A percentile compares a stretch with the other conserved stretches of the same genome.
phyloP scores from a whole-genome alignment of 1,140 invertebrate genomes.

The Papilio polyxenes region DNA sequence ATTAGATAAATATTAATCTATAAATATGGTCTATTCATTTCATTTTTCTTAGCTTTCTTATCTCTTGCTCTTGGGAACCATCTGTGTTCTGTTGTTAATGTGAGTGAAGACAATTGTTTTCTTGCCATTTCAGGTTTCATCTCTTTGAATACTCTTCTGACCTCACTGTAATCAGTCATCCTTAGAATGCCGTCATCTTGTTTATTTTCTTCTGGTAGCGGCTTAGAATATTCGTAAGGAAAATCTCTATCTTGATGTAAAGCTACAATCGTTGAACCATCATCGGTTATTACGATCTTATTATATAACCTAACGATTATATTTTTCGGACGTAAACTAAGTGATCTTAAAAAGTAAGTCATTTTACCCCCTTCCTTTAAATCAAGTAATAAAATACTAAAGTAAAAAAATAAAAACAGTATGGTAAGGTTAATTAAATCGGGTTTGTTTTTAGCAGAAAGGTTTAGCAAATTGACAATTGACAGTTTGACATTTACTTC shows the following conservation, averaged over 20 bases:
- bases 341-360: conserved; percentile 52
- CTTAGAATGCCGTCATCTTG: conserved; percentile 82
- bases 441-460: not conserved
- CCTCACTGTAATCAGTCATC: conserved; percentile 82
- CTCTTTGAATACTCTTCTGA: conserved; percentile 84
- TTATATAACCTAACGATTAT: conserved; percentile 60
- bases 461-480: too few relatives aligned
- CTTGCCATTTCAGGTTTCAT: conserved; percentile 82
- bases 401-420: not conserved
- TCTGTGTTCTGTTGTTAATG: conserved; percentile 89
- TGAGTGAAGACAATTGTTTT: conserved; percentile 87
- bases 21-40: conserved; percentile 87
- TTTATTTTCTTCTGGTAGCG: conserved; percentile 82
- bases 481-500: not conserved
- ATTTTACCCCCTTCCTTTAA: conserved; percentile 44
- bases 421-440: not conserved
- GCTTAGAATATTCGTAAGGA: conserved; percentile 91
- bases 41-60: conserved; percentile 84
- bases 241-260: conserved; percentile 92
- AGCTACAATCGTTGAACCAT: conserved; percentile 89
- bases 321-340: conserved; percentile 42
- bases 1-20: conserved; percentile 70
- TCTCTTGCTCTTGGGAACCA: conserved; percentile 88
- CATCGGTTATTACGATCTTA: conserved; percentile 85
- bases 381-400: not conserved